Base-by-base conservation (phyloP, 1,140 invertebrate genomes). In the Colletes latitarsis region DNA sequence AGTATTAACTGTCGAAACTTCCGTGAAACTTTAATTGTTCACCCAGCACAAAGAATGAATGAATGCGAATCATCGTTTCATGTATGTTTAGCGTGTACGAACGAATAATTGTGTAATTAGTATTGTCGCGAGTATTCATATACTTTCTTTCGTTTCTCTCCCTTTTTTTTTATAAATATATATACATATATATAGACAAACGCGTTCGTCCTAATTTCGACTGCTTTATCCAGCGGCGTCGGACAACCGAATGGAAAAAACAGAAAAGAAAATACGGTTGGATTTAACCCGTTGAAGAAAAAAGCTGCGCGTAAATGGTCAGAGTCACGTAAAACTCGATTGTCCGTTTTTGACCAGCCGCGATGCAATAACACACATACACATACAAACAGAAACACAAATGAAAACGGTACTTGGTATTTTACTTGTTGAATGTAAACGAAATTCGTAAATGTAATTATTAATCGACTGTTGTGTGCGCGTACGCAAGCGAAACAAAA, bases 11-110 rank as follows among this genome's bases (percentile, higher is more conserved):
- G 83, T 88, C 75, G 55, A 79, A 88, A 90, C 82, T 89, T 89
- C 84, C 85, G 82, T 88, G 83, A 89, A 86, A 89, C 83, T 82
- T 88, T 74, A 89, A 89, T 89, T 41, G 84, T 89, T 90, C 86
- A 89, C 84, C 79, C 81, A 88, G 87, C 87, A 90, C 88, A 90
- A 60, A 68, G 21, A 67, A 30, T 2, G 30, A 17, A 80, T 49
- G 39, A 19, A 67, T 12, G 64, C 17, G 53, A 72, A 52, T 19
- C 68, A 57, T 72, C 53, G 12, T 78, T 39, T 73, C 43, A 52
- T 73, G 19, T 55, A 86, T 83, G 76, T 60, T n/a, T 80, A 82
- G 76, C 77, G 87, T 72, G 82, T 86, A 83, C 78, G 88, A 85
- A 86, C 79, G 85, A 88, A 62, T 88, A 30, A 84, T 88, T 82